phyloP scores from a whole-genome alignment of 92 coral and sea anemone species.

The Pocillopora grandis region DNA sequence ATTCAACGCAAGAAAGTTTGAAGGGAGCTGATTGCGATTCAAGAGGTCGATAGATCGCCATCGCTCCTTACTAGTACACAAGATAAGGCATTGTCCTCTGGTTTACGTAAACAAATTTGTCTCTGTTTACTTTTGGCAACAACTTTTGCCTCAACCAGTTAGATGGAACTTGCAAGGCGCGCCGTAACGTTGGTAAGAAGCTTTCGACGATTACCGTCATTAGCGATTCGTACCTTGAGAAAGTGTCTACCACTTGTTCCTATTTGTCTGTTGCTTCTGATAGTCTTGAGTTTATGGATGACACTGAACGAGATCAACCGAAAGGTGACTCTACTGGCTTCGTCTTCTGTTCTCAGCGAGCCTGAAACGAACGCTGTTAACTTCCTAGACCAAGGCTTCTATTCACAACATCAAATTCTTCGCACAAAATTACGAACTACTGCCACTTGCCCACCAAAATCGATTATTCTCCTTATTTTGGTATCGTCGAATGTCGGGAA shows the following conservation, averaged over 20 bases:
- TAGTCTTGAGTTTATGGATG: conserved; percentile 20
- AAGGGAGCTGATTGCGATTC: too few species aligned
- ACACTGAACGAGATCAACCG: conserved; percentile 14
- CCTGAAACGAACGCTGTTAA: neutral
- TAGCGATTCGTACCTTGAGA: conserved; percentile 10
- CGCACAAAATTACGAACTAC: conserved; percentile 28
- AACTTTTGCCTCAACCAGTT: too few species aligned
- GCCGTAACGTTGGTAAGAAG: too few species aligned
- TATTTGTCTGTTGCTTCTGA: conserved; percentile 13
- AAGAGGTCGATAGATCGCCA: too few species aligned
- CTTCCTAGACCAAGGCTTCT: neutral
- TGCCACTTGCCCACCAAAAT: conserved; percentile 38
- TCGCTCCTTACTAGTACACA: too few species aligned
- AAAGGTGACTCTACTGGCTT: neutral
- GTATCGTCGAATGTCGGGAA: conserved; percentile 69
- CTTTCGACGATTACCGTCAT: too few species aligned
- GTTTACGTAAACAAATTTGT: too few species aligned
- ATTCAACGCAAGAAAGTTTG: too few species aligned
- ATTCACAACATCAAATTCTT: conserved; percentile 6
- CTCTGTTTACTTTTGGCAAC: too few species aligned
- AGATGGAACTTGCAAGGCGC: too few species aligned
- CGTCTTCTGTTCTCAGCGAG: neutral
- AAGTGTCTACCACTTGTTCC: conserved; percentile 5
- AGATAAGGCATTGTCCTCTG: too few species aligned
- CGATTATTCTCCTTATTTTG: conserved; percentile 43